A percentile compares a stretch with the other conserved stretches of the same genome.
These are phyloP conservation scores for Pipa parva DNA, from an alignment of 2,113 vertebrate species.

Conservation along the genomic window DNA sequence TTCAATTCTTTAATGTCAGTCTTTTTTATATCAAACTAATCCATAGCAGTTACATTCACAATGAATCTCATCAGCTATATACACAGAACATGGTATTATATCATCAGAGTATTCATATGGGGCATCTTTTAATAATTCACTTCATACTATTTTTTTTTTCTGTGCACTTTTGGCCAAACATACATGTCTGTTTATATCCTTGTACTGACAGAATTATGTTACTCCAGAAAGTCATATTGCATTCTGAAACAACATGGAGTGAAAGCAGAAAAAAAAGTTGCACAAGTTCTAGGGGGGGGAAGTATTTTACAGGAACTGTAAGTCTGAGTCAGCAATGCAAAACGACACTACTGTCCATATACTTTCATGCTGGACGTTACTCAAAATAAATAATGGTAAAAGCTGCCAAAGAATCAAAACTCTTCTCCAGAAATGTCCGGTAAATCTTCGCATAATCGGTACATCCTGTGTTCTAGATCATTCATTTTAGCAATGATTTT, in stretches of 20 bases:
- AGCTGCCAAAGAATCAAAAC: constrained; percentile 53
- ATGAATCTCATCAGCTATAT: neutral
- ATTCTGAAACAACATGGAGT: constrained; percentile 8
- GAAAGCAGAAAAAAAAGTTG: constrained; percentile 47
- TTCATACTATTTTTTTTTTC: constrained; percentile 16
- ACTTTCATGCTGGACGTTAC: constrained; percentile 50
- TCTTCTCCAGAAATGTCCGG: constrained; percentile 49
- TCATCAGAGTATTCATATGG: neutral
- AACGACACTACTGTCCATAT: constrained; percentile 55
- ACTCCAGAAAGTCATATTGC: constrained; percentile 26
- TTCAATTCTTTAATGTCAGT: neutral
- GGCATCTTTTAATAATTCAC: constrained; percentile 1
- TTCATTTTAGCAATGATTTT: constrained; percentile 33
- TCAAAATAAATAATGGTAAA: constrained; percentile 59
- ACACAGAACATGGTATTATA: neutral
- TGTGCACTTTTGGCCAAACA: neutral
- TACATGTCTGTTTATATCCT: constrained; percentile 21
- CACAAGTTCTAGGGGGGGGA: constrained; percentile 55
- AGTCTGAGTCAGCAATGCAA: constrained; percentile 57
- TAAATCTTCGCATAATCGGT: constrained; percentile 48
- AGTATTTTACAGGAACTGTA: constrained; percentile 55
- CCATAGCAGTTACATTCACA: neutral
- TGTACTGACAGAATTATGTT: constrained; percentile 36
- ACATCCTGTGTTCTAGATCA: constrained; percentile 42
- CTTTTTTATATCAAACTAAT: neutral